phyloP scores from a whole-genome alignment of 2,888 invertebrate genomes.

The Druceiella hillmani region DNA sequence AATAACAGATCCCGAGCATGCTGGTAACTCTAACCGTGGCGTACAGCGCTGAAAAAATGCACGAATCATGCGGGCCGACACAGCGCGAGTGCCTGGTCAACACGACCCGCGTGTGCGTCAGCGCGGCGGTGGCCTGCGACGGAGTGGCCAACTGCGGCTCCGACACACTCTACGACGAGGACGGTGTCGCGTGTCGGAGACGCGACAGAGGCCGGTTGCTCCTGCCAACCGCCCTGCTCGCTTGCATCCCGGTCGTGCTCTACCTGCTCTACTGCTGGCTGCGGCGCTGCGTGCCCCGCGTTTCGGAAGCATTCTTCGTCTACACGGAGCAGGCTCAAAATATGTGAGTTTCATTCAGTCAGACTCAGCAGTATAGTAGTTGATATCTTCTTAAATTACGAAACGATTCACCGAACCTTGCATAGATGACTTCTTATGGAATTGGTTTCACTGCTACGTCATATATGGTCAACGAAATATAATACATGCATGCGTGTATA shows the following conservation, averaged over 20 bases:
- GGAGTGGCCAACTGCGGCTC: slow-evolving; percentile 44
- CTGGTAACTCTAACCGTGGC: no score
- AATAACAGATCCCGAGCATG: no score
- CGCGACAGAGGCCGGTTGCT: slow-evolving; percentile 33
- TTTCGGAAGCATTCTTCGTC: slow-evolving; percentile 43
- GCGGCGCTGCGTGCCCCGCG: slow-evolving; percentile 39
- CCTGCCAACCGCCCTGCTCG: slow-evolving; percentile 36
- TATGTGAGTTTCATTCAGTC: slow-evolving; percentile 33
- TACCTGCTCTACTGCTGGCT: slow-evolving; percentile 43
- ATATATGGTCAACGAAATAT: no score
- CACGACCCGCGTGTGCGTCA: slow-evolving; percentile 39
- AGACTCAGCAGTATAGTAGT: no score
- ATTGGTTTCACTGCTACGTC: no score
- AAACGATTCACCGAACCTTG: no score
- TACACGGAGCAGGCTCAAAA: slow-evolving; percentile 41
- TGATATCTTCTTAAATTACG: no score
- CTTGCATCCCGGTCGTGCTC: slow-evolving; percentile 33
- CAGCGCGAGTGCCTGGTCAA: slow-evolving; percentile 39
- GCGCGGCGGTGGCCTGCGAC: slow-evolving; percentile 37
- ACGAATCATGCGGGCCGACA: slow-evolving; percentile 27
- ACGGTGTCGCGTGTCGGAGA: slow-evolving; percentile 34
- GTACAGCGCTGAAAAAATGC: no score
- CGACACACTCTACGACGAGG: slow-evolving; percentile 42
- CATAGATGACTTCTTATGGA: no score
- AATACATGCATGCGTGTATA: no score